Base-by-base conservation (phyloP, 1,140 invertebrate species). In the Daktulosphaira vitifoliae region DNA sequence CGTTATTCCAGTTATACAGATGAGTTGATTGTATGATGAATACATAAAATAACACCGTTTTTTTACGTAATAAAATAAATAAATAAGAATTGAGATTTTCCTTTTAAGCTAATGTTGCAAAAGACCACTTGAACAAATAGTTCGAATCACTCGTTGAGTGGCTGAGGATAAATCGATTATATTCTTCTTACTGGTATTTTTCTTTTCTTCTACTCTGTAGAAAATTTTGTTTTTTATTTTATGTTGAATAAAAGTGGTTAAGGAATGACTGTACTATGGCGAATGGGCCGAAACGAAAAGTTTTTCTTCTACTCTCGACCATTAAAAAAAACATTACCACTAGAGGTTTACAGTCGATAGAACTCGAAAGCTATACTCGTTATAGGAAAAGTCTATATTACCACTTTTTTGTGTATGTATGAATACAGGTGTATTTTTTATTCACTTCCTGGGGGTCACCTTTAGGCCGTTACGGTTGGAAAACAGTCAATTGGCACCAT, bases 261-360 rank as follows among this genome's bases (percentile, higher is more conserved):
- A 56, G 22, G 16, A 42, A 56, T 38, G 1, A 29, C 54, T 9
- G 11, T 22, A 25, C 54, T 9, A 5, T 33, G 42, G 56, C 29
- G 26, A 62, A 62, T 48, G 26, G 42, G 38, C 26, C 42, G 56
- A 62, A 33, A 62, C 56, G 25, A 62, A 62, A 62, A 62, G 42
- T 33, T 48, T n/a, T 7, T 62, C 13, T n/a, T 33, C 5, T 33
- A 11, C 29, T 11, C 5, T 2, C 8, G 1, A 33, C 2, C 2
- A 39, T 37, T 18, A 54, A 33, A 33, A 33, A 5, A 46, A 53
- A 38, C 29, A 53, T 13, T 37, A 20, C 42, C 18, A 26, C n/a
- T n/a, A 33, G n/a, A 20, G 42, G 18, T 62, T 37, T 29, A 59
- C 39, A 59, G 54, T 44, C 56, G 25, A 48, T 33, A 48, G 25